phyloP scores from a whole-genome alignment of 2,888 invertebrate genomes.

The Trissolcus brochymenae region DNA sequence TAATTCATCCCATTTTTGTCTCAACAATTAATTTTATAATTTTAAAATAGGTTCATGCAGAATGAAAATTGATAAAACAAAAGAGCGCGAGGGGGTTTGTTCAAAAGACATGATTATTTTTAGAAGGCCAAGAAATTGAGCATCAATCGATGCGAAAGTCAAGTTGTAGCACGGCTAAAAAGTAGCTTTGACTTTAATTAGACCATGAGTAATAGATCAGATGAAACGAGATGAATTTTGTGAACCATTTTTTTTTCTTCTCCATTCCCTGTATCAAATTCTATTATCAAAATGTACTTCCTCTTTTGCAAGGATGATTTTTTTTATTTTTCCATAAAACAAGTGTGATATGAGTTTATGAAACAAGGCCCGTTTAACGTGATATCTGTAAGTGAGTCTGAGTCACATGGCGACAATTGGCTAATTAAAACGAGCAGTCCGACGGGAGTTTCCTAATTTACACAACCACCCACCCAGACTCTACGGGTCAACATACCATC shows the following conservation, averaged over 20 bases:
- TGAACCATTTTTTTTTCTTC: neutral
- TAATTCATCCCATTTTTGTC: too few species aligned
- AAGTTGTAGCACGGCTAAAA: conserved; percentile 24
- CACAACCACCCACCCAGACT: conserved; percentile 64
- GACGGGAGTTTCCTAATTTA: conserved; percentile 70
- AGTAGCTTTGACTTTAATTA: conserved; percentile 9
- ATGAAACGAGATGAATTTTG: neutral
- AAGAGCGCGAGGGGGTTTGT: too few species aligned
- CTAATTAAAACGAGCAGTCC: conserved; percentile 67
- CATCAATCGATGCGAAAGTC: conserved; percentile 39
- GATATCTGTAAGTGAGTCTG: conserved; percentile 9
- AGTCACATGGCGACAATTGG: conserved; percentile 62
- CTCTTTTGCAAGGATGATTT: neutral
- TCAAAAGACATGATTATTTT: conserved; percentile 36
- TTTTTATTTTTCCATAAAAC: neutral
- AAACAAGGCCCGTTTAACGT: too few species aligned
- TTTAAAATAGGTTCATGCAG: conserved; percentile 5
- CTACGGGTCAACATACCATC: conserved; percentile 51
- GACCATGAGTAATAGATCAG: neutral
- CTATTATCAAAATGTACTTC: neutral
- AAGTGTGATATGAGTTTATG: conserved; percentile 20
- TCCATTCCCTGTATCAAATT: neutral
- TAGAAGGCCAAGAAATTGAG: conserved; percentile 36
- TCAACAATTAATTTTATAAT: too few species aligned
- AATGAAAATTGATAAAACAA: conserved; percentile 14